A percentile compares a stretch with the other conserved stretches of the same genome.
Evolutionary conservation across 1,140 invertebrate genomes (phyloP).

Genomic region (Globodera rostochiensis): DNA sequence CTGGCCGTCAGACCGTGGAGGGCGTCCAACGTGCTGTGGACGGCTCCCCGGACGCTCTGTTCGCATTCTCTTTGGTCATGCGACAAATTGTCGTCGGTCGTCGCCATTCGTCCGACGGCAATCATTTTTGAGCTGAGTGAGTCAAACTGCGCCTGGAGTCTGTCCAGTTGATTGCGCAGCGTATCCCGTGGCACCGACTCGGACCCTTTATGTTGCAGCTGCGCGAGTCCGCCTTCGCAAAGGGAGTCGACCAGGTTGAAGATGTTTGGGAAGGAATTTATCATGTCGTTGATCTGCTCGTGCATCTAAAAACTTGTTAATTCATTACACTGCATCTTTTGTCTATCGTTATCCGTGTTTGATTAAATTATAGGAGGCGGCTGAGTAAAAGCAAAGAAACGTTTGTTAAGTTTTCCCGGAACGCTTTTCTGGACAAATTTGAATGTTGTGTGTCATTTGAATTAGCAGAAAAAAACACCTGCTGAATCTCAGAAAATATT

Average conservation of each 20-base stretch:
- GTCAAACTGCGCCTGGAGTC: constrained; percentile 45
- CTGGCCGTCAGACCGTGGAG: constrained; percentile 34
- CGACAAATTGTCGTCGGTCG: not conserved
- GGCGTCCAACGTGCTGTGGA: constrained; percentile 47
- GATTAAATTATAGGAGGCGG: too few species aligned
- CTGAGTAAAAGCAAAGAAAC: too few species aligned
- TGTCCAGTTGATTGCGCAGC: constrained; percentile 48
- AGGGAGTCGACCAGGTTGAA: constrained; percentile 49
- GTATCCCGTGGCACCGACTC: constrained; percentile 29
- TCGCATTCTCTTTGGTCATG: constrained; percentile 17
- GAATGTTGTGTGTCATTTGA: not conserved
- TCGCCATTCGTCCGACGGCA: constrained; percentile 49
- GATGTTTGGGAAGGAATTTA: constrained; percentile 57
- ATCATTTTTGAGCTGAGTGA: constrained; percentile 55
- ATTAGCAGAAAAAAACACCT: constrained; percentile 34
- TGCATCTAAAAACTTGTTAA: constrained; percentile 37
- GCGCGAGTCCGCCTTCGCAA: constrained; percentile 42
- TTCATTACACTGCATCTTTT: too few species aligned
- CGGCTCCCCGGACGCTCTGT: constrained; percentile 41
- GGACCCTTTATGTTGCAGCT: constrained; percentile 24
- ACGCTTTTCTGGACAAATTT: constrained; percentile 1
- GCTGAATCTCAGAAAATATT: constrained; percentile 52
- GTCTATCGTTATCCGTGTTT: too few species aligned
- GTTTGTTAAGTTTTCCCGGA: too few species aligned
- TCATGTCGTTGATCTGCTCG: constrained; percentile 41